These are phyloP conservation scores for Sebastes cheni DNA, from an alignment of 2,797 vertebrate genomes.

Conservation along the genomic window DNA sequence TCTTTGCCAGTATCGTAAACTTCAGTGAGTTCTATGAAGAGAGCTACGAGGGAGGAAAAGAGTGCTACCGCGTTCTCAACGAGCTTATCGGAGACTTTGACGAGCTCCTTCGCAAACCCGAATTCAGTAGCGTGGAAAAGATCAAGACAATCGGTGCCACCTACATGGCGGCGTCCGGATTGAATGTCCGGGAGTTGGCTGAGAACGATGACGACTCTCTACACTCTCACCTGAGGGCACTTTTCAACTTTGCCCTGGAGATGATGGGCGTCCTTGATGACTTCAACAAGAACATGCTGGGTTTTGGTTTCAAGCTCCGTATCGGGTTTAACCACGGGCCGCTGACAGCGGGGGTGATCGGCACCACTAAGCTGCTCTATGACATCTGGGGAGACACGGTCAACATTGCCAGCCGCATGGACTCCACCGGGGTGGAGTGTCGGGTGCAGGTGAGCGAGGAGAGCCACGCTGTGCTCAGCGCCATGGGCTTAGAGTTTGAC, in stretches of 20 bases:
- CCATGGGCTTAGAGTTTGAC: conserved; percentile 96
- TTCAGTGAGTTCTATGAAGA: conserved; percentile 99
- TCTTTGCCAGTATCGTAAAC: conserved; percentile 98
- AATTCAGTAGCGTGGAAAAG: conserved; percentile 94
- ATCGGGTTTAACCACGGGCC: conserved; percentile 98
- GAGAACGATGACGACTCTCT: conserved; percentile 82
- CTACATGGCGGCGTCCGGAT: conserved; percentile 97
- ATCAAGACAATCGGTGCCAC: conserved; percentile 99
- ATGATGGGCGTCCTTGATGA: conserved; percentile 98
- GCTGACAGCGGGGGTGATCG: conserved; percentile 95
- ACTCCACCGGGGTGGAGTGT: conserved; percentile 96
- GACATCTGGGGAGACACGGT: conserved; percentile 99
- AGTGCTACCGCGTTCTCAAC: conserved; percentile 97
- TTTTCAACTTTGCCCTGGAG: conserved; percentile 96
- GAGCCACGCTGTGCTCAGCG: conserved; percentile 90
- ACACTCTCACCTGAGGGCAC: conserved; percentile 89
- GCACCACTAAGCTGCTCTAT: conserved; percentile 97
- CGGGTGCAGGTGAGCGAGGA: conserved; percentile 98
- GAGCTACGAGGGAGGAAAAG: conserved; percentile 97
- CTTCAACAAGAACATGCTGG: conserved; percentile 99
- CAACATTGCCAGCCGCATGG: conserved; percentile 99
- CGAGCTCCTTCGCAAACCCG: conserved; percentile 89
- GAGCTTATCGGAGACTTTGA: conserved; percentile 98
- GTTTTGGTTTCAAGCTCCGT: conserved; percentile 96
- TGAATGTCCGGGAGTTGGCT: conserved; percentile 88